Evolutionary conservation across 2,888 invertebrate genomes (phyloP).

Genomic region (Ormia ochracea): DNA sequence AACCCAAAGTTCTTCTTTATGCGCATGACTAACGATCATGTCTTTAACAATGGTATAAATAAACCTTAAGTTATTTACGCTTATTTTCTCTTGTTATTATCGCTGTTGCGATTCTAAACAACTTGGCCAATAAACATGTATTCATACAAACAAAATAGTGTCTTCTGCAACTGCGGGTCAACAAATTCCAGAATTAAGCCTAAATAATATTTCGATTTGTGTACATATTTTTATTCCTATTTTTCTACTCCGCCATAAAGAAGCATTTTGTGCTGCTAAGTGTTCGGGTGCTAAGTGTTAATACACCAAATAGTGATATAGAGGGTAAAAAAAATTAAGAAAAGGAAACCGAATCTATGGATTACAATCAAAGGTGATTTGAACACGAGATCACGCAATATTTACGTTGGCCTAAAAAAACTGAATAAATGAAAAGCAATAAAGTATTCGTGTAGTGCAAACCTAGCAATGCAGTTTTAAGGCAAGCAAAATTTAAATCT

Average conservation of each 20-base stretch:
- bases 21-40: slow-evolving; percentile 60
- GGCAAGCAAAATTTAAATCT: background rate
- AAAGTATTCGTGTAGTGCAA: background rate
- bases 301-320: slow-evolving; percentile 11
- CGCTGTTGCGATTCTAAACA: background rate
- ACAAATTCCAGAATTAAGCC: slow-evolving; percentile 43
- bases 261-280: background rate
- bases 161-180: slow-evolving; percentile 19
- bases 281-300: slow-evolving; percentile 24
- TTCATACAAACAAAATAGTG: background rate
- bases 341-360: slow-evolving; percentile 47
- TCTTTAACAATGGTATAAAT: slow-evolving; percentile 58
- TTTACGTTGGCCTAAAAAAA: slow-evolving; percentile 9
- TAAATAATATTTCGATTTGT: slow-evolving; percentile 32
- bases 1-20: slow-evolving; percentile 46
- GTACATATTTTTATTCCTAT: background rate
- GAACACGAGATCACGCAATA: slow-evolving; percentile 60
- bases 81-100: slow-evolving; percentile 18
- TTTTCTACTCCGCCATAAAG: background rate
- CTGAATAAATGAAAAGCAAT: background rate
- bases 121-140: slow-evolving; percentile 5
- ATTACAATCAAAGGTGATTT: slow-evolving; percentile 61
- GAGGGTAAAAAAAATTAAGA: background rate
- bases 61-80: slow-evolving; percentile 59
- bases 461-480: background rate